phyloP scores from a whole-genome alignment of 2,113 vertebrate species.

The Passer montanus region DNA sequence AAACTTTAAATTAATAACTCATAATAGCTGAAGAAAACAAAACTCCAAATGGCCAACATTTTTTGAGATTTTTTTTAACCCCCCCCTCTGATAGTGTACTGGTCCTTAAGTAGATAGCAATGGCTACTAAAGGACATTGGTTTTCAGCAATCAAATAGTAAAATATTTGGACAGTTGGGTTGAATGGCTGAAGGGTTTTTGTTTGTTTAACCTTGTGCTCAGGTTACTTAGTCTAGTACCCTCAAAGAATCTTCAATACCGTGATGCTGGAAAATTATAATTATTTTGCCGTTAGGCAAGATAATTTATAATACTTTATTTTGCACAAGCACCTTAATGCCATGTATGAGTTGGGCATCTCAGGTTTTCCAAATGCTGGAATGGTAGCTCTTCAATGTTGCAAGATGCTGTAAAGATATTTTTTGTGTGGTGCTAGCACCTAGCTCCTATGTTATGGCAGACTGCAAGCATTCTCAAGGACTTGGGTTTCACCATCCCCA shows the following conservation, averaged over 20 bases:
- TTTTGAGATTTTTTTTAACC: background rate
- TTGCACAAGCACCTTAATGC: background rate
- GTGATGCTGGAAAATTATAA: background rate
- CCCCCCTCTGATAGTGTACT: fast-evolving
- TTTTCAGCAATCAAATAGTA: background rate
- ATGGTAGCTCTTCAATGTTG: background rate
- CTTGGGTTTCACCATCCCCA: background rate
- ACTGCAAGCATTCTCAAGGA: background rate
- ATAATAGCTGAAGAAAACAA: background rate
- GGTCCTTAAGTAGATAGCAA: background rate
- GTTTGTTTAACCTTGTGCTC: background rate
- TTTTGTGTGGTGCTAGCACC: background rate
- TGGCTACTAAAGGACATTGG: background rate
- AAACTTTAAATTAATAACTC: background rate
- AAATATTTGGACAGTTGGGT: background rate
- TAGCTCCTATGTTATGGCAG: background rate
- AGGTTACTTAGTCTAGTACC: background rate
- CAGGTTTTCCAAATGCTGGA: background rate
- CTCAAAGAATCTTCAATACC: background rate
- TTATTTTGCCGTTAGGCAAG: background rate
- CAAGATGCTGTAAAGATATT: background rate
- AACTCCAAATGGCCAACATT: background rate
- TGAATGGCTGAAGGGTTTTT: background rate
- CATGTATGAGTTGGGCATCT: fast-evolving
- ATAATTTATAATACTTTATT: background rate